Evolutionary conservation across 2,888 invertebrate species (phyloP).

Genomic region (Lottia scabra): DNA sequence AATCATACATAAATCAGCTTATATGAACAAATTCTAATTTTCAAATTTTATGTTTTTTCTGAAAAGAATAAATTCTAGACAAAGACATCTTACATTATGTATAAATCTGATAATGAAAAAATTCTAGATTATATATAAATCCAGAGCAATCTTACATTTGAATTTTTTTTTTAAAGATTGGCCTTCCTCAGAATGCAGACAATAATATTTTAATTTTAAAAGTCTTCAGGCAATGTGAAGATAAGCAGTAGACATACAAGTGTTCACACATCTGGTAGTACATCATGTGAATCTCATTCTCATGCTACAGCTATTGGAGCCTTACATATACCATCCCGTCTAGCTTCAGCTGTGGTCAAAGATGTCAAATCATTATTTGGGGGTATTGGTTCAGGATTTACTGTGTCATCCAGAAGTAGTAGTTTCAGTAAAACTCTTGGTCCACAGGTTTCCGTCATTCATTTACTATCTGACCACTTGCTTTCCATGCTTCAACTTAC

Average conservation of each 20-base stretch:
- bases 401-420: background rate
- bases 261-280: conserved; percentile 1
- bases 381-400: background rate
- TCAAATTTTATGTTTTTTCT: too few relatives aligned
- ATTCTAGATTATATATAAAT: too few relatives aligned
- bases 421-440: background rate
- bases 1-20: too few relatives aligned
- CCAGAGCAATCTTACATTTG: too few relatives aligned
- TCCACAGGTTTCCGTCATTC: background rate
- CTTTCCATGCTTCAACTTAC: too few relatives aligned
- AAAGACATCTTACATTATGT: too few relatives aligned
- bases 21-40: too few relatives aligned
- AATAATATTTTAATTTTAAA: background rate
- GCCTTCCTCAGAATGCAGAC: background rate
- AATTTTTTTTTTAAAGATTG: too few relatives aligned
- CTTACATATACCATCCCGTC: background rate
- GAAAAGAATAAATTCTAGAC: too few relatives aligned
- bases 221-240: background rate
- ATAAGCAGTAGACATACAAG: background rate
- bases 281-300: background rate
- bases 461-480: too few relatives aligned
- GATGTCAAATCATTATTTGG: background rate
- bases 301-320: background rate
- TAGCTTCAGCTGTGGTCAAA: background rate
- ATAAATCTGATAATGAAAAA: too few relatives aligned